These are phyloP conservation scores for Andrena trimmerana DNA, from an alignment of 2,888 invertebrate species.

Conservation along the genomic window DNA sequence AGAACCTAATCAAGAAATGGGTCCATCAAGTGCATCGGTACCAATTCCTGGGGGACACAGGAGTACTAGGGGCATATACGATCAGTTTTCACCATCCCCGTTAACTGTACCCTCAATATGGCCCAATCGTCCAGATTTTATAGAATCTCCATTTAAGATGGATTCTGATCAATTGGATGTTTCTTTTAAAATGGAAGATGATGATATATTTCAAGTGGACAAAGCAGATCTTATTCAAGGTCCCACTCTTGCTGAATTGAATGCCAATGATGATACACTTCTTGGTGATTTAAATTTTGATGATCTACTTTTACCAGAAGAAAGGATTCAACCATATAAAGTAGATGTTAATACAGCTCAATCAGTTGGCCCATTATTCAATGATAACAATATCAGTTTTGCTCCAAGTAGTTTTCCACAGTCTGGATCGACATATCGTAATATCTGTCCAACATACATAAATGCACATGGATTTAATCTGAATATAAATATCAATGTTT, in stretches of 20 bases:
- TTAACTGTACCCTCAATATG: slow-evolving; percentile 77
- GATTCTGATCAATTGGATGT: slow-evolving; percentile 80
- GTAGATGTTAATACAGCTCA: slow-evolving; percentile 66
- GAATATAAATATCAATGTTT: slow-evolving; percentile 75
- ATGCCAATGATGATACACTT: slow-evolving; percentile 93
- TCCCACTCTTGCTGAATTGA: slow-evolving; percentile 93
- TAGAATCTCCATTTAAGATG: slow-evolving; percentile 78
- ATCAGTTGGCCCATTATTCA: slow-evolving; percentile 72
- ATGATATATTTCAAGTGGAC: slow-evolving; percentile 95
- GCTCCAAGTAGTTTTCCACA: slow-evolving; percentile 83
- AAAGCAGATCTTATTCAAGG: slow-evolving; percentile 94
- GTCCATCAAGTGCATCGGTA: slow-evolving; percentile 82
- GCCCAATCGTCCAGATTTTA: slow-evolving; percentile 86
- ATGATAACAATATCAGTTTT: slow-evolving; percentile 66
- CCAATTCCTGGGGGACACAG: slow-evolving; percentile 83
- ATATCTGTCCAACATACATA: slow-evolving; percentile 70
- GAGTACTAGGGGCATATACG: slow-evolving; percentile 79
- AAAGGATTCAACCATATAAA: slow-evolving; percentile 84
- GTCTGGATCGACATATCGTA: slow-evolving; percentile 76
- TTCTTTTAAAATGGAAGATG: slow-evolving; percentile 93
- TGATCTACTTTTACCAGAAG: slow-evolving; percentile 92
- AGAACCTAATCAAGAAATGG: slow-evolving; percentile 78
- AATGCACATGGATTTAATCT: slow-evolving; percentile 76
- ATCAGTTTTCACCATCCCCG: slow-evolving; percentile 83
- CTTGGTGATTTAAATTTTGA: slow-evolving; percentile 95